Evolutionary conservation across 2,888 invertebrate species (phyloP).

Genomic region (Tipula unca): DNA sequence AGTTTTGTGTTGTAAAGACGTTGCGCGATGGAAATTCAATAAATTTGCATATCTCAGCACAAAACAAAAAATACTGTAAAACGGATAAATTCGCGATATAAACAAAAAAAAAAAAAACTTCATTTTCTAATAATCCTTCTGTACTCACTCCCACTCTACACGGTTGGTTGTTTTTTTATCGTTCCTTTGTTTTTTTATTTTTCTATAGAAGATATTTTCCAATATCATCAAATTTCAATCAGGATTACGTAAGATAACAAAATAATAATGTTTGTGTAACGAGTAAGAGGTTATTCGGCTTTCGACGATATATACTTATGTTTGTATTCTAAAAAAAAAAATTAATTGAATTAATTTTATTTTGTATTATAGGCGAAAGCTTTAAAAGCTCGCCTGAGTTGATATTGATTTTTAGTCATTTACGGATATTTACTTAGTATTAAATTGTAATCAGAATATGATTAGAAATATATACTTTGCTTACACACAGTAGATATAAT

Average conservation of each 20-base stretch:
- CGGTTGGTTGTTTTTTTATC: neutral
- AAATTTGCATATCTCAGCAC: neutral
- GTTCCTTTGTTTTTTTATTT: neutral
- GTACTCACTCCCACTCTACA: neutral
- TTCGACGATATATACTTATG: neutral
- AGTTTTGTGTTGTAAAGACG: neutral
- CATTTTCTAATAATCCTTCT: neutral
- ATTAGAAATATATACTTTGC: neutral
- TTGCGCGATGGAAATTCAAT: neutral
- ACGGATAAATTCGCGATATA: neutral
- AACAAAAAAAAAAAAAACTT: neutral
- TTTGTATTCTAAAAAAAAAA: too few relatives aligned
- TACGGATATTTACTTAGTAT: neutral
- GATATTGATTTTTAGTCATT: neutral
- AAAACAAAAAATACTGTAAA: neutral
- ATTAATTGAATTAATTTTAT: neutral
- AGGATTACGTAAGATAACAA: neutral
- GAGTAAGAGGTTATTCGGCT: neutral
- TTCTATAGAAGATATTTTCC: neutral
- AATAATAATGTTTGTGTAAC: neutral
- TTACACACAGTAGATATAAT: neutral
- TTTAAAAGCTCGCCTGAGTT: neutral
- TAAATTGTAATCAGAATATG: neutral
- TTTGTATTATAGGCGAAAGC: neutral
- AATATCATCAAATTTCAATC: slow-evolving; percentile 14